Evolutionary conservation across 2,888 invertebrate species (phyloP), one percentile per base, ranked within the genome.

Genomic region (Plagodis dolabraria): DNA sequence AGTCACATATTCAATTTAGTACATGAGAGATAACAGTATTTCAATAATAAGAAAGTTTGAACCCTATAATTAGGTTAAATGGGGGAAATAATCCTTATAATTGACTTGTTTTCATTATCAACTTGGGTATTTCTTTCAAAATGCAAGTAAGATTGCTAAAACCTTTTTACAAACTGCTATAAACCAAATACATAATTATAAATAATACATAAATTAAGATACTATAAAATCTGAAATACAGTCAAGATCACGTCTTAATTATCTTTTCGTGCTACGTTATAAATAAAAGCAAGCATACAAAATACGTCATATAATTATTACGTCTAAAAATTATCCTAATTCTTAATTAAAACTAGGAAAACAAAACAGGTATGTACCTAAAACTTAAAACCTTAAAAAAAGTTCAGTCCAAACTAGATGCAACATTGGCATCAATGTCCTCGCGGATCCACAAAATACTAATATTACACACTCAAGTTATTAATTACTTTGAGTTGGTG

Each of bases 321-420:
- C 50, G 62, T 83, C 81, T 80, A 83, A 84, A 83, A 80, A 72
- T 76, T 76, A 76, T 75, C 62, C 76, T 64, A 77, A 80, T 59
- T 56, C 73, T 76, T 79, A 83, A 85, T 77, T 75, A 76, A 71
- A 76, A 72, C 76, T 77, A 83, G 53, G 63, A 74, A 82, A 80
- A 75, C 75, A 72, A 77, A 63, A 70, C 80, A 84, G 82, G 80
- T 85, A 83, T 84, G 80, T 85, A 83, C 85, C 78, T 81, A 79
- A 81, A 77, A 77, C 72, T 22, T n/a, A 22, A 82, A 80, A 80
- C 69, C 76, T 52, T 79, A 79, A 76, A 68, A 79, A 81, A 79
- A 83, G 72, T 62, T 83, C 84, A 85, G 84, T 86, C 79, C 71
- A 70, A 71, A 61, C 64, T 68, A 71, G 36, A 43, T 42, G 69